phyloP scores from a whole-genome alignment of 2,888 invertebrate species.

The Drosophila monieri region DNA sequence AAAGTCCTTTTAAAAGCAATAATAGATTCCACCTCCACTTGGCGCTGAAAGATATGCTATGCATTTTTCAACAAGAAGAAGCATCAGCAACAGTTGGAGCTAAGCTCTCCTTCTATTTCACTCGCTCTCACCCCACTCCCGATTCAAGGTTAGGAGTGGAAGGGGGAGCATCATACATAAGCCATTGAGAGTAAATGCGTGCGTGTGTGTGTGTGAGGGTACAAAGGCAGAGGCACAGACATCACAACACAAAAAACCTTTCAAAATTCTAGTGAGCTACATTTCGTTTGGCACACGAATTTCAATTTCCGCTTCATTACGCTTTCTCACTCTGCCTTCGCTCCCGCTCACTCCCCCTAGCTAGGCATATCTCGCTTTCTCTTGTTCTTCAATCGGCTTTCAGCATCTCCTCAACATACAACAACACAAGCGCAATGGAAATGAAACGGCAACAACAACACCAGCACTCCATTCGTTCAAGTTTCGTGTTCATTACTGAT shows the following conservation, averaged over 20 bases:
- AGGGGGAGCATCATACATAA: constrained; percentile 2
- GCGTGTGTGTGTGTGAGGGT: constrained; percentile 5
- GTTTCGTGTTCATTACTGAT: constrained; percentile 11
- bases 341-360: background rate
- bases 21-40: background rate
- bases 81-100: constrained; percentile 18
- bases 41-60: constrained; percentile 25
- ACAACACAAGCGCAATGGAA: constrained; percentile 3
- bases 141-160: constrained; percentile 1
- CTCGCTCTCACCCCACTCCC: background rate
- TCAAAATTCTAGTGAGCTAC: constrained; percentile 64
- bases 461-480: background rate
- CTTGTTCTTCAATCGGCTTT: constrained; percentile 5
- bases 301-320: constrained; percentile 75
- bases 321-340: constrained; percentile 30
- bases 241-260: constrained; percentile 69
- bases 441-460: constrained; percentile 4
- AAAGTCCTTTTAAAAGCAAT: background rate
- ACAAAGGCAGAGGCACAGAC: constrained; percentile 38
- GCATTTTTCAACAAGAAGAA: constrained; percentile 18
- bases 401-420: constrained; percentile 3
- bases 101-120: background rate
- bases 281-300: constrained; percentile 60
- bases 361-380: constrained; percentile 30
- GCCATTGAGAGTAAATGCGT: constrained; percentile 7